phyloP scores from a whole-genome alignment of 2,797 vertebrate genomes.

The Buphagus erythrorhynchus region DNA sequence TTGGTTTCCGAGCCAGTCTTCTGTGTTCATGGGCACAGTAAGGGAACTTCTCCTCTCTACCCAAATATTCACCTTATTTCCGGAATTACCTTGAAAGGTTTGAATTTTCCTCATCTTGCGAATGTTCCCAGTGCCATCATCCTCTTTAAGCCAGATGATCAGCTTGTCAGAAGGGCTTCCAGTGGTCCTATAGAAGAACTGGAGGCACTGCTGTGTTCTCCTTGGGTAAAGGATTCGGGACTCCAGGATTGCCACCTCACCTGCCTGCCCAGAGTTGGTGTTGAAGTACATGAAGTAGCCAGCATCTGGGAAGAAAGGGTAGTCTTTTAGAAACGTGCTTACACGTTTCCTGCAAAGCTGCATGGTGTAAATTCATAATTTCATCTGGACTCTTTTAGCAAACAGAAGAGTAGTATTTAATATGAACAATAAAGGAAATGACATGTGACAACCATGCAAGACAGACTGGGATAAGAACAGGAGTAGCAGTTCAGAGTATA shows the following conservation, averaged over 20 bases:
- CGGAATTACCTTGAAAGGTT: constrained; percentile 82
- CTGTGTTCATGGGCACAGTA: neutral
- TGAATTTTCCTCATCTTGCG: constrained; percentile 84
- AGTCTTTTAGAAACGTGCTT: neutral
- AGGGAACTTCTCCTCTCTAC: neutral
- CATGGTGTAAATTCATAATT: neutral
- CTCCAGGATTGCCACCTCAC: constrained; percentile 84
- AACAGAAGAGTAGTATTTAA: neutral
- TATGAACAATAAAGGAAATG: neutral
- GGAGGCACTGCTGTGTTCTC: constrained; percentile 88
- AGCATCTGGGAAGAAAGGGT: constrained; percentile 73
- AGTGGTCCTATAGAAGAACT: constrained; percentile 92
- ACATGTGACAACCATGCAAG: neutral
- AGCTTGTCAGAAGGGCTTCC: constrained; percentile 83
- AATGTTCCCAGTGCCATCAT: constrained; percentile 84
- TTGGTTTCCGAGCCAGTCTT: neutral
- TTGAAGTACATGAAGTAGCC: constrained; percentile 88
- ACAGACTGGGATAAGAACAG: neutral
- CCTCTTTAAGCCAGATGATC: constrained; percentile 85
- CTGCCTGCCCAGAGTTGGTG: constrained; percentile 71
- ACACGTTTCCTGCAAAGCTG: neutral
- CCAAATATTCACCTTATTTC: neutral
- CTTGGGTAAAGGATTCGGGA: constrained; percentile 89
- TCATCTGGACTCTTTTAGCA: neutral
- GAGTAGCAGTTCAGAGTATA: neutral